Percentiles rank a stretch among this genome's conserved stretches.
phyloP scores from a whole-genome alignment of 2,113 vertebrate genomes.

The Notothenia rossii region DNA sequence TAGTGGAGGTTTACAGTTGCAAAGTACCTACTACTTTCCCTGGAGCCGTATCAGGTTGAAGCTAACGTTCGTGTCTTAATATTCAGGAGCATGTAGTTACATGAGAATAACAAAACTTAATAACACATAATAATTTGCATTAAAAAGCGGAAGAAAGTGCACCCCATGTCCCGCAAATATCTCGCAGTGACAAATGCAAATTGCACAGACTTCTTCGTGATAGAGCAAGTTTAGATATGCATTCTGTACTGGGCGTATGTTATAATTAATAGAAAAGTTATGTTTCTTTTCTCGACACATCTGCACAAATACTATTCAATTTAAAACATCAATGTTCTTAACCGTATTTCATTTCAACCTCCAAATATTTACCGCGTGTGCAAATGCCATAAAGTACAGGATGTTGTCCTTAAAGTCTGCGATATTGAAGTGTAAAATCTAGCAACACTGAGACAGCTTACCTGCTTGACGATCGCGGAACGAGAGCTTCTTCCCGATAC shows the following conservation, averaged over 20 bases:
- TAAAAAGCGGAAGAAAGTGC: background rate
- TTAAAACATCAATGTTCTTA: background rate
- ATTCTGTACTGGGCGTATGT: constrained; percentile 4
- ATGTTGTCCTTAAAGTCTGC: constrained; percentile 20
- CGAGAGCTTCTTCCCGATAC: constrained; percentile 61
- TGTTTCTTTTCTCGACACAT: background rate
- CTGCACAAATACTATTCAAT: background rate
- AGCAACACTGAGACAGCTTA: constrained; percentile 68
- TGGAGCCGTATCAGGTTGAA: constrained; percentile 13
- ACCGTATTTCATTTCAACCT: background rate
- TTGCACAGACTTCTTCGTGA: background rate
- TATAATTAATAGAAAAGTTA: background rate
- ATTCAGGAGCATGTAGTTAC: background rate
- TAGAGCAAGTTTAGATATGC: constrained; percentile 43
- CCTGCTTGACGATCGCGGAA: constrained; percentile 74
- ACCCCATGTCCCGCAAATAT: constrained; percentile 5
- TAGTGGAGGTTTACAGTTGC: constrained; percentile 39
- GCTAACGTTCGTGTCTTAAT: background rate
- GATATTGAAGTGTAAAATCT: constrained; percentile 24
- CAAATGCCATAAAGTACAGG: background rate
- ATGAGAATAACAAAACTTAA: background rate
- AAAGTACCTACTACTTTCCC: constrained; percentile 35
- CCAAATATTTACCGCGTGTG: background rate
- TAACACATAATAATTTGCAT: background rate
- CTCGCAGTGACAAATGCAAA: constrained; percentile 18